Conservation (phyloP, 2,888 invertebrate genomes). For the Andricus curvator region DNA sequence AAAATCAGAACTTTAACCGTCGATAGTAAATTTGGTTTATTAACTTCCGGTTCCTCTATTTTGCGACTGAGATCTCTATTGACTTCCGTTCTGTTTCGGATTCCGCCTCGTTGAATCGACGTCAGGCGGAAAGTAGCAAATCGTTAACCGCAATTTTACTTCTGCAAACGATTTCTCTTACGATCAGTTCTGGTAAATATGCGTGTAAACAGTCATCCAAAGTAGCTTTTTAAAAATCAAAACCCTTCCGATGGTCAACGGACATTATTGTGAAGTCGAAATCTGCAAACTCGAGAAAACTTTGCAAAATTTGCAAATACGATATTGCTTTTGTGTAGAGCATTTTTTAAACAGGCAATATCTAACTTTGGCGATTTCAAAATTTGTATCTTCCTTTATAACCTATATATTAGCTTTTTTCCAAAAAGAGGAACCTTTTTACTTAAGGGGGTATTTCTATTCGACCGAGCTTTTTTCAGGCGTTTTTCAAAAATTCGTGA, state of each 20-base stretch:
- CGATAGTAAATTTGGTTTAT: constrained; percentile 70
- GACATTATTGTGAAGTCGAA: neutral
- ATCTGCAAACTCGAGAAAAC: neutral
- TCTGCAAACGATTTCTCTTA: constrained; percentile 4
- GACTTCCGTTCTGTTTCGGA: constrained; percentile 58
- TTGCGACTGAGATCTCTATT: constrained; percentile 54
- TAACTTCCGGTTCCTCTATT: constrained; percentile 64
- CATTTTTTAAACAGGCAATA: neutral
- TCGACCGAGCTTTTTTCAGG: too few relatives aligned
- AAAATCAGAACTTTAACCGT: constrained; percentile 56
- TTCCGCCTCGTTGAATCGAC: constrained; percentile 59
- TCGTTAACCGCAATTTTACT: constrained; percentile 33
- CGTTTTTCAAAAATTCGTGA: too few relatives aligned
- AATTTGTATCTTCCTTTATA: too few relatives aligned
- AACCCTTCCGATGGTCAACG: neutral
- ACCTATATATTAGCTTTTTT: too few relatives aligned
- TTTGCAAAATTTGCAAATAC: too few relatives aligned
- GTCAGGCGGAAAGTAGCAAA: constrained; percentile 49
- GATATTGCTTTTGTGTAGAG: too few relatives aligned
- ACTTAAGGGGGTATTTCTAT: too few relatives aligned
- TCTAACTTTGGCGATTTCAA: neutral
- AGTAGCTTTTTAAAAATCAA: neutral
- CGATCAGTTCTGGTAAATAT: constrained; percentile 7
- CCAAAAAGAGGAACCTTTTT: too few relatives aligned
- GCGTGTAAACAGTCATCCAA: constrained; percentile 1